These are phyloP conservation scores for Natrix natrix DNA, from an alignment of 2,797 vertebrate genomes.

Conservation along the genomic window DNA sequence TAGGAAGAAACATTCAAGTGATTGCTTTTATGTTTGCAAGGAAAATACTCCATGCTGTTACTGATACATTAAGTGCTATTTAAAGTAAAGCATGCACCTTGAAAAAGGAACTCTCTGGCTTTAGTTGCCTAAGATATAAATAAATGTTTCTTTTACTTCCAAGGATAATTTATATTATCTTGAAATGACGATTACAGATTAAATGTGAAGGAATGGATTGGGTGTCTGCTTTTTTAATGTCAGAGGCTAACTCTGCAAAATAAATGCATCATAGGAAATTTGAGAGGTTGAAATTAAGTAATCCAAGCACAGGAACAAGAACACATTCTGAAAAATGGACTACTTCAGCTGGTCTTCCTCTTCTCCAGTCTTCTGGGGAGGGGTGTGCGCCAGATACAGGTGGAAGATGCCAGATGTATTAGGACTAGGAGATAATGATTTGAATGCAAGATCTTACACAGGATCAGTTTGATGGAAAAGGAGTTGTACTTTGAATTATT, in stretches of 20 bases:
- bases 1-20: conserved; percentile 14
- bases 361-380: background rate
- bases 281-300: conserved; percentile 1
- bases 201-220: conserved; percentile 21
- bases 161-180: conserved; percentile 48
- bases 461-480: background rate
- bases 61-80: conserved; percentile 52
- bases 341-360: background rate
- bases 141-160: conserved; percentile 34
- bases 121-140: conserved; percentile 53
- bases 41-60: conserved; percentile 34
- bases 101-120: conserved; percentile 57
- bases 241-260: conserved; percentile 38
- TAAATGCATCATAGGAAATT: background rate
- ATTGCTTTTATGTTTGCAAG: background rate
- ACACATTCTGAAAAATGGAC: background rate
- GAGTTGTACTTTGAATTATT: background rate
- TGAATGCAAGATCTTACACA: background rate
- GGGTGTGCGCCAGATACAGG: background rate
- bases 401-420: background rate
- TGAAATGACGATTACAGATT: conserved; percentile 14
- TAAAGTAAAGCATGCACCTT: conserved; percentile 52
- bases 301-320: background rate
- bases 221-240: conserved; percentile 36
- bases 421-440: background rate